Base-by-base conservation (phyloP, 2,797 vertebrate species). In the Catamblyrhynchus diadema region DNA sequence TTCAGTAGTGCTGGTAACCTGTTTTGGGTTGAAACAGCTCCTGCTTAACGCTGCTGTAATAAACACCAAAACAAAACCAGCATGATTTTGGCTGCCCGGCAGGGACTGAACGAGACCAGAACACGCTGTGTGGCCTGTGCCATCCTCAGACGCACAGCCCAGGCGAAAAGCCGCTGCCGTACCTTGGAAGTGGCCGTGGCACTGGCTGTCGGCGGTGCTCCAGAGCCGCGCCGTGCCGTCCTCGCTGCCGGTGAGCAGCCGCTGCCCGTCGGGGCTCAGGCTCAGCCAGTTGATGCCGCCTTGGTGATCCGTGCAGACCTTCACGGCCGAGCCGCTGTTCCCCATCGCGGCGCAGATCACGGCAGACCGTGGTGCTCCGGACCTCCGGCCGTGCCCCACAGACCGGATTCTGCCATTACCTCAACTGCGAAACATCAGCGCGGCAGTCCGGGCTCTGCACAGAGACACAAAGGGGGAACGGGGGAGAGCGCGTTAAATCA, bases 281-380 rank as follows among this genome's bases (percentile, higher is more conserved):
- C 98, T 98, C 73, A 98, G 95, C 98, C 98, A 98, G 94, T 98
- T 98, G 97, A 98, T 98, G 82, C 98, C 98, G 27, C 98, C 98
- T 21, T 97, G 97, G 96, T 98, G 98, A 69, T 98, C 98, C 0
- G 98, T 72, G 88, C 98, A 98, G 94, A 98, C 97, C 92, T 97
- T 97, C 72, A 98, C 95, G 28, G 97, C 98, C 6, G 98, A 98
- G 81, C 97, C 96, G n/a, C 97, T 90, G 96, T 97, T 98, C 42
- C 98, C 98, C 98, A 98, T 98, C 45, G 81, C 44, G 80, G 44
- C 3, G 10, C 71, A 8, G 60, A 25, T 89, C 93, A 90, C 6
- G 9, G 30, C 54, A n/a, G 59, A 14, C 32, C 10, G 13, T 0
- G 47, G 14, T 0, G 50, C 51, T 37, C 24, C 14, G 30, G 32